Percentiles rank a stretch among this genome's conserved stretches.
phyloP scores from a whole-genome alignment of 2,888 invertebrate genomes.

The Dromius quadrimaculatus region DNA sequence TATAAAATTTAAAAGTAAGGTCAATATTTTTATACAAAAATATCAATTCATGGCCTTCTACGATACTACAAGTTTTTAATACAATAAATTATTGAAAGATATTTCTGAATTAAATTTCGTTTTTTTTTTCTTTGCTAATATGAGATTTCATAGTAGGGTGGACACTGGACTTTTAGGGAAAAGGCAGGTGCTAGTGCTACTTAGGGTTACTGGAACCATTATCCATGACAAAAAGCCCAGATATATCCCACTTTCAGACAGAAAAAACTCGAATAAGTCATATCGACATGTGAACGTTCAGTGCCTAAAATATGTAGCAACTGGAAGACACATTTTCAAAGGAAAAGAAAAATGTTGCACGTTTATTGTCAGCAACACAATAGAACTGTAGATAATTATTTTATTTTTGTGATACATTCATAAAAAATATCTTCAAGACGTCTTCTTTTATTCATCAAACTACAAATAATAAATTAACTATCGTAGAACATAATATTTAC shows the following conservation, averaged over 20 bases:
- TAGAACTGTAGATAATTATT: too few species aligned
- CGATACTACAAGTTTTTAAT: too few species aligned
- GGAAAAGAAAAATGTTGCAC: not conserved
- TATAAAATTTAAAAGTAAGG: too few species aligned
- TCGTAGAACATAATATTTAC: too few species aligned
- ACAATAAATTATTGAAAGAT: too few species aligned
- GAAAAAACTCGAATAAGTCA: constrained; percentile 45
- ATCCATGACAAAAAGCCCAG: constrained; percentile 35
- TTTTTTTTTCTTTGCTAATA: not conserved
- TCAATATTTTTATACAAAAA: too few species aligned
- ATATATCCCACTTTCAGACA: constrained; percentile 25
- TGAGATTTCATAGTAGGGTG: not conserved
- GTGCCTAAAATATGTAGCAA: not conserved
- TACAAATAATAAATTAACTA: too few species aligned
- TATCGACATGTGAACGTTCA: constrained; percentile 37
- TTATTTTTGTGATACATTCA: too few species aligned
- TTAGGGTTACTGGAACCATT: constrained; percentile 54
- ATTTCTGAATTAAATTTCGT: too few species aligned
- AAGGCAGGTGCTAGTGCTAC: constrained; percentile 54
- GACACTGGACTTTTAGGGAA: constrained; percentile 17
- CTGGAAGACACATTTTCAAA: not conserved
- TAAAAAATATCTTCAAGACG: too few species aligned
- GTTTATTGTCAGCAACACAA: not conserved
- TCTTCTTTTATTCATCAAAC: too few species aligned
- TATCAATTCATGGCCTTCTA: too few species aligned